A percentile compares a stretch with the other conserved stretches of the same genome.
Evolutionary conservation across 2,797 vertebrate genomes (phyloP).

Genomic region (Sebastolobus altivelis): DNA sequence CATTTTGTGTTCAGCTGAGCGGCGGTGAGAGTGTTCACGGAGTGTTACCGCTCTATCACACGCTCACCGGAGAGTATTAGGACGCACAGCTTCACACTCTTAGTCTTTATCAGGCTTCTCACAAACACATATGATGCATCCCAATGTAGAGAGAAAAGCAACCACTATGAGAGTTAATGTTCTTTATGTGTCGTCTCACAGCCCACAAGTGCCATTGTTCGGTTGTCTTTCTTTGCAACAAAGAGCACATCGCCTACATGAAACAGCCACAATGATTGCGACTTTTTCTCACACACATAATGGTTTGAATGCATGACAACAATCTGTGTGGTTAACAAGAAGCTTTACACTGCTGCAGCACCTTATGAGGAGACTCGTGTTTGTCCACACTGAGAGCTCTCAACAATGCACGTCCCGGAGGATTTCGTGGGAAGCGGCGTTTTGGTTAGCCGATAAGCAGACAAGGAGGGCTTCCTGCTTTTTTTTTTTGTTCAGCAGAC

Average conservation of each 20-base stretch:
- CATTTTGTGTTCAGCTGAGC: conserved; percentile 39
- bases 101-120: conserved; percentile 4
- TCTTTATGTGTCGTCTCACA: not conserved
- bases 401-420: conserved; percentile 6
- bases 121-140: conserved; percentile 13
- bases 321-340: conserved; percentile 1
- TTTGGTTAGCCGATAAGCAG: conserved; percentile 5
- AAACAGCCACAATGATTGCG: not conserved
- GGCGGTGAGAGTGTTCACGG: conserved; percentile 23
- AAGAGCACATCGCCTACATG: not conserved
- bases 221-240: not conserved
- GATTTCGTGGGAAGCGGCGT: conserved; percentile 1
- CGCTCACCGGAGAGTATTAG: conserved; percentile 37
- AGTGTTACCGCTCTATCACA: conserved; percentile 52
- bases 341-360: not conserved
- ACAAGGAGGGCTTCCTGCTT: conserved; percentile 1
- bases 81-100: conserved; percentile 25
- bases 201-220: not conserved
- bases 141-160: not conserved
- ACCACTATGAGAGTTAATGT: not conserved
- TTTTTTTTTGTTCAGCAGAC: conserved; percentile 6
- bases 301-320: not conserved
- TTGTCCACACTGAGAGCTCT: not conserved
- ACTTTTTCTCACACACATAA: not conserved
- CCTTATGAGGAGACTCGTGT: not conserved